phyloP scores from a whole-genome alignment of 2,888 invertebrate genomes.

The Bugulina stolonifera region DNA sequence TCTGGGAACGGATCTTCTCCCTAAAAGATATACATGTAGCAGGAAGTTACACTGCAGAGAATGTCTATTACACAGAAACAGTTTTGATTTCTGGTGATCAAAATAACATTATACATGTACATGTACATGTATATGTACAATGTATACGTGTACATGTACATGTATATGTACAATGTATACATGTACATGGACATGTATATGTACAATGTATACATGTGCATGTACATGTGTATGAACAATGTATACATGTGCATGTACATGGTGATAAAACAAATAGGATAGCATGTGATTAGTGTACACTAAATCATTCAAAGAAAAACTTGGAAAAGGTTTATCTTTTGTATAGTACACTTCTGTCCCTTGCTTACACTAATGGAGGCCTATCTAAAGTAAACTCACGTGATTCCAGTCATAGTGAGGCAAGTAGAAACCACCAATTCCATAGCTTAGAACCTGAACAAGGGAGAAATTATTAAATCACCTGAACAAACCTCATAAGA shows the following conservation, averaged over 20 bases:
- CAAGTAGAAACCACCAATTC: slow-evolving; percentile 93
- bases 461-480: too few species aligned
- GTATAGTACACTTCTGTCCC: background rate
- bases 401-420: slow-evolving; percentile 71
- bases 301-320: too few species aligned
- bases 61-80: background rate
- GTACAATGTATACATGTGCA: background rate
- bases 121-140: background rate
- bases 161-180: background rate
- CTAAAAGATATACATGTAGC: background rate
- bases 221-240: too few species aligned
- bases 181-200: background rate
- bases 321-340: background rate
- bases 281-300: too few species aligned
- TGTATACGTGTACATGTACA: background rate
- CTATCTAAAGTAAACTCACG: too few species aligned
- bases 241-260: too few species aligned
- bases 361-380: too few species aligned
- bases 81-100: background rate
- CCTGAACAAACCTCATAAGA: too few species aligned
- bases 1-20: background rate
- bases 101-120: background rate
- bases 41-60: background rate
- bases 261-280: too few species aligned
- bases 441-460: slow-evolving; percentile 79